Conservation (phyloP, 2,113 vertebrate species). For the Tragelaphus imberbis region DNA sequence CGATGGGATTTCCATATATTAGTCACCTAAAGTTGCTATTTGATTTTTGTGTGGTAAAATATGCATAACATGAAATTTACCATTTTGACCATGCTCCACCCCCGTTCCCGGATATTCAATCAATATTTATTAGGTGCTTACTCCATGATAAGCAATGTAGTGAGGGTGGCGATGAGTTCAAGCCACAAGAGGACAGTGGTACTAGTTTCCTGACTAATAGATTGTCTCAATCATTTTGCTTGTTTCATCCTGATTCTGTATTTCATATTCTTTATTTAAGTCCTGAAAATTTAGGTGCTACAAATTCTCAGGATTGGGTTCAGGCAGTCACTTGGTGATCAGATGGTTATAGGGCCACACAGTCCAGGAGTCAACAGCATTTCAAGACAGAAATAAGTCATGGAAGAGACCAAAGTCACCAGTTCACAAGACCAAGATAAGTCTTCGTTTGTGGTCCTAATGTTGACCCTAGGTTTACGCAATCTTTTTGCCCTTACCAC, state of each 20-base stretch:
- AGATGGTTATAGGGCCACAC: not conserved
- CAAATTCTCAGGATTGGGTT: not conserved
- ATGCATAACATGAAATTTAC: not conserved
- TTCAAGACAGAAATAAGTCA: constrained; percentile 27
- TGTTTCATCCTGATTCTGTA: not conserved
- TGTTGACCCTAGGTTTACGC: not conserved
- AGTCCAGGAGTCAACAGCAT: not conserved
- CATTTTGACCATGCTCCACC: not conserved
- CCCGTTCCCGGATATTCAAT: not conserved
- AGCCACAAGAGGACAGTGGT: not conserved
- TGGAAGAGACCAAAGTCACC: not conserved
- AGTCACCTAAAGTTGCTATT: not conserved
- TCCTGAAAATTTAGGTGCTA: not conserved
- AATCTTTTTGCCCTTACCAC: not conserved
- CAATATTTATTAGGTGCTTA: not conserved
- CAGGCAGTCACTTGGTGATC: not conserved
- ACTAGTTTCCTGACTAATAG: not conserved
- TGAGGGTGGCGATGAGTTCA: not conserved
- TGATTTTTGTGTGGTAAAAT: not conserved
- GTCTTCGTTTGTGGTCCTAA: not conserved
- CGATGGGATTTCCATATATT: not conserved
- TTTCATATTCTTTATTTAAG: constrained; percentile 24
- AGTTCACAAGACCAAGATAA: constrained; percentile 6
- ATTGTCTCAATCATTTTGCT: not conserved
- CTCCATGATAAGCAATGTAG: not conserved